phyloP scores from a whole-genome alignment of 2,797 vertebrate species.

The Myotis vivesi region DNA sequence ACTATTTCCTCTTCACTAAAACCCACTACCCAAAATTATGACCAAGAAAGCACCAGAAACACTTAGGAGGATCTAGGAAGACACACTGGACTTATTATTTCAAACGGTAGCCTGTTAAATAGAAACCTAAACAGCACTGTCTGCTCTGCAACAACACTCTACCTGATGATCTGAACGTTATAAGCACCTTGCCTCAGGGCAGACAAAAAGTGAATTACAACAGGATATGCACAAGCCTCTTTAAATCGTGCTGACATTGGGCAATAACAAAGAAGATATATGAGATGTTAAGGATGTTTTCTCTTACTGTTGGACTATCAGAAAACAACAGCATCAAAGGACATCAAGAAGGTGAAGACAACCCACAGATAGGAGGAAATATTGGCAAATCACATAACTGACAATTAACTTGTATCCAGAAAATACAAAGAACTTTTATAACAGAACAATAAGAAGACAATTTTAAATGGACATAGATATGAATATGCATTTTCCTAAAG shows the following conservation, averaged over 20 bases:
- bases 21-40: neutral
- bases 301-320: neutral
- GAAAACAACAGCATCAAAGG: neutral
- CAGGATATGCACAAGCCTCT: neutral
- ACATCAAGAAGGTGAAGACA: neutral
- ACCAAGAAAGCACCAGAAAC: slow-evolving; percentile 20
- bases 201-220: neutral
- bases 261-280: neutral
- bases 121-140: neutral
- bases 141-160: neutral
- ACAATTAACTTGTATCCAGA: neutral
- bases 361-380: neutral
- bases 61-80: neutral
- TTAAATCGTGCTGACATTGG: neutral
- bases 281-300: neutral
- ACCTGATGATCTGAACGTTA: neutral
- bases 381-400: neutral
- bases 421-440: neutral
- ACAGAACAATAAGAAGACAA: neutral
- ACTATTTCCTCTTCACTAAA: neutral
- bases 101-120: neutral
- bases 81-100: neutral
- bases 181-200: neutral
- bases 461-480: neutral
- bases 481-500: slow-evolving; percentile 24